phyloP scores from a whole-genome alignment of 2,888 invertebrate species.

The Choristoneura rosaceana region DNA sequence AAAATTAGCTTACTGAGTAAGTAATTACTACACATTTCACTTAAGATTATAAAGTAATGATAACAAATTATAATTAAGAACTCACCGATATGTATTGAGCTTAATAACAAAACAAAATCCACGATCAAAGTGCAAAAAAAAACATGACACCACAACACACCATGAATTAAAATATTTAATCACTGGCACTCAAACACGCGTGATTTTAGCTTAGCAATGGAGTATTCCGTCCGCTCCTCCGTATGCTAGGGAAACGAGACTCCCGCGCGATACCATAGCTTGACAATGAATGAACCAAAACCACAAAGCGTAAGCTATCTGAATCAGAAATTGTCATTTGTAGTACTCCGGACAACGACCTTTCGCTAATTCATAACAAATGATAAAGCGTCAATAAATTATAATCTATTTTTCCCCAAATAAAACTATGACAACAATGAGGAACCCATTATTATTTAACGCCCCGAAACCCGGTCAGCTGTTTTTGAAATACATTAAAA shows the following conservation, averaged over 20 bases:
- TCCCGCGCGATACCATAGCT: conserved; percentile 27
- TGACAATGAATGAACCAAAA: conserved; percentile 39
- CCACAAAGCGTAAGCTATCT: conserved; percentile 25
- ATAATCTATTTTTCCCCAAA: background rate
- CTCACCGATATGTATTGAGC: conserved; percentile 41
- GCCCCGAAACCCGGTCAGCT: conserved; percentile 31
- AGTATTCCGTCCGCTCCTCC: conserved; percentile 36
- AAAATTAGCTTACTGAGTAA: background rate
- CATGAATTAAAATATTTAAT: conserved; percentile 16
- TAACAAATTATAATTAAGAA: conserved; percentile 20
- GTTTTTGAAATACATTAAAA: conserved; percentile 41
- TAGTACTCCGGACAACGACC: conserved; percentile 40
- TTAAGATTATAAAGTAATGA: background rate
- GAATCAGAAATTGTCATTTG: conserved; percentile 38
- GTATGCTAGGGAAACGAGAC: conserved; percentile 21
- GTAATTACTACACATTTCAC: background rate
- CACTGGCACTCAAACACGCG: conserved; percentile 39
- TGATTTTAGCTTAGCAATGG: conserved; percentile 28
- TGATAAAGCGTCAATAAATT: conserved; percentile 18
- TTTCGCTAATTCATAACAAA: conserved; percentile 34
- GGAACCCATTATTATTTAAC: conserved; percentile 13
- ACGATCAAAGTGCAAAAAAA: conserved; percentile 40
- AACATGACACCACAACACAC: conserved; percentile 37
- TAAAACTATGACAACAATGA: background rate
- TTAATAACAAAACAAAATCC: conserved; percentile 33